These are phyloP conservation scores for Eurypyga helias DNA, from an alignment of 2,113 vertebrate genomes.

Conservation along the genomic window DNA sequence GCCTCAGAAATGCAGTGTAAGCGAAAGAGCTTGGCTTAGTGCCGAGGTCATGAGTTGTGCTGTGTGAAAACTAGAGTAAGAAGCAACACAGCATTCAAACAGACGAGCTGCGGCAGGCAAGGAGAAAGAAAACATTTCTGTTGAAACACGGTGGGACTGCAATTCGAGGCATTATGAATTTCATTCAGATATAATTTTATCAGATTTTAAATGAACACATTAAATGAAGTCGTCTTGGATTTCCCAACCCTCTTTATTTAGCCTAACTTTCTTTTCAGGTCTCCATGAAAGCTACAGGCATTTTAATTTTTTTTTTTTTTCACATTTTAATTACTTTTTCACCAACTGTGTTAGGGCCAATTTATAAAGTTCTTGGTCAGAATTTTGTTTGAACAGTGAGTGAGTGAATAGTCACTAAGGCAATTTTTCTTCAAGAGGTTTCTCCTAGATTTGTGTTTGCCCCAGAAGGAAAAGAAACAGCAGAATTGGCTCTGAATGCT, in stretches of 20 bases:
- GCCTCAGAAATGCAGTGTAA: not conserved
- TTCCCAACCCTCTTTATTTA: not conserved
- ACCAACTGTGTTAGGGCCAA: not conserved
- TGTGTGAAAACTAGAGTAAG: constrained; percentile 3
- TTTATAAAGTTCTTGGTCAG: not conserved
- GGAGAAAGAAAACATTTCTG: not conserved
- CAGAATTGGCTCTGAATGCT: not conserved
- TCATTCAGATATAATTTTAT: not conserved
- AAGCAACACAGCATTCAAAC: not conserved
- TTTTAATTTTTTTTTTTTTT: not conserved
- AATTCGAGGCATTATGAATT: not conserved
- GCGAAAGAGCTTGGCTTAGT: constrained; percentile 20
- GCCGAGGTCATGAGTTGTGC: constrained; percentile 5
- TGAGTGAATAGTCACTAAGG: not conserved
- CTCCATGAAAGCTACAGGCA: not conserved
- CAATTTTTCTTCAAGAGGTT: not conserved
- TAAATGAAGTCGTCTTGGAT: not conserved
- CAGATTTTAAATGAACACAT: not conserved
- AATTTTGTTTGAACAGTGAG: not conserved
- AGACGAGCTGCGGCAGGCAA: not conserved
- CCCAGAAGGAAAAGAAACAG: not conserved
- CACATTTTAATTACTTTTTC: not conserved
- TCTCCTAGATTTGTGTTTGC: not conserved
- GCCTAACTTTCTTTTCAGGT: not conserved
- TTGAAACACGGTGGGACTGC: not conserved